Evolutionary conservation across 53 echinoderm and acorn worm genomes (phyloP), one percentile per base, ranked within the genome.

Genomic region (Holothuria leucospilota): DNA sequence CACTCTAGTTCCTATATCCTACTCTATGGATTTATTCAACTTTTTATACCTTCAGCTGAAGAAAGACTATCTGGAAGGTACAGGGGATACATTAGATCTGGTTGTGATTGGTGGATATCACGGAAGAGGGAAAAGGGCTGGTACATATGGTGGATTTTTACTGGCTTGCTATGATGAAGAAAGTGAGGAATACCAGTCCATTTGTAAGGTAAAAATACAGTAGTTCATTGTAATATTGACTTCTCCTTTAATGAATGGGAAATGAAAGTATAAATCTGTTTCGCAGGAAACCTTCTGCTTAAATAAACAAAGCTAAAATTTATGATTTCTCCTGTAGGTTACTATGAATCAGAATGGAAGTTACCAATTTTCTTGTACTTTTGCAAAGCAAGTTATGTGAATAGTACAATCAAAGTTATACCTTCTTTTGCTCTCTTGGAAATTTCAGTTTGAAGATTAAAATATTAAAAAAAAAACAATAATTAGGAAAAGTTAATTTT

Each of bases 131-230:
- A 96, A 94, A 81, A 90, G 96, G 49, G 92, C 92, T 14, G 96
- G 96, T 16, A 77, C 87, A 4, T 96, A 96, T 63, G 96, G 96
- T 15, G 96, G 96, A 6, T 96, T 94, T 80, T 71, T 96, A 56
- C 78, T 96, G 85, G 96, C 96, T 6, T 94, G 94, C 65, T 96
- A 96, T 70, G 96, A 96, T 89, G 96, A 96, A 1, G 96, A 96
- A 25, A 96, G 85, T 87, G 96, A 96, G 67, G 96, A 96, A 51
- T 96, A 92, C 68, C 96, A 96, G 62, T 90, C 94, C 9, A 96
- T 96, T 21, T 96, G 96, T 64, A 96, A 96, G 91, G 96, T 96
- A 89, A 87, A 90, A 51, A n/a, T n/a, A n/a, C n/a, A n/a, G 12
- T 13, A 77, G 0, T 65, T n/a, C 21, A 2, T 4, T 27, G 21